Percentiles rank a stretch among this genome's conserved stretches.
These are phyloP conservation scores for Pomacea canaliculata DNA, from an alignment of 2,888 invertebrate species.

Conservation along the genomic window DNA sequence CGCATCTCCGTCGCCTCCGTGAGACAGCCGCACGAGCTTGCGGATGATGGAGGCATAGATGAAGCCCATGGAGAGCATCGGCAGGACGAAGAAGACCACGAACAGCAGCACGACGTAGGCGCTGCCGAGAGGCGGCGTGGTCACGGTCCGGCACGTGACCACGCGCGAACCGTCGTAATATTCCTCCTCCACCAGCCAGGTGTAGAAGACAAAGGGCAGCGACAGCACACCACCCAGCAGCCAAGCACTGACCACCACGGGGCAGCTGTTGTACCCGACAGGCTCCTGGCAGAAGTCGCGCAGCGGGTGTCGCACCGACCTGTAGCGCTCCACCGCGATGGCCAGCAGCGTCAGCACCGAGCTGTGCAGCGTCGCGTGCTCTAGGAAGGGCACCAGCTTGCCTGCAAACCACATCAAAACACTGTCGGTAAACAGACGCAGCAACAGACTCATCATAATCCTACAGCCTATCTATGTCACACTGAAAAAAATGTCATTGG, in stretches of 20 bases:
- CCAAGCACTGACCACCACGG: constrained; percentile 51
- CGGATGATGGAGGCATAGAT: constrained; percentile 41
- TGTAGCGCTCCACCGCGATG: constrained; percentile 91
- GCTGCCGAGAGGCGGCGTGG: constrained; percentile 27
- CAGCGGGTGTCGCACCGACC: constrained; percentile 91
- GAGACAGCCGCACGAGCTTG: constrained; percentile 31
- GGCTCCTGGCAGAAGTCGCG: constrained; percentile 52
- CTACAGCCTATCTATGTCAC: too few species aligned
- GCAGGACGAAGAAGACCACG: constrained; percentile 41
- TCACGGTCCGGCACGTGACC: constrained; percentile 34
- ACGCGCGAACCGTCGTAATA: constrained; percentile 69
- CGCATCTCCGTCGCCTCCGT: background rate
- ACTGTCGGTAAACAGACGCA: too few species aligned
- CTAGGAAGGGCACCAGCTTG: constrained; percentile 91
- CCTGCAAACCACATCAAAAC: constrained; percentile 74
- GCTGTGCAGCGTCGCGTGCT: constrained; percentile 91
- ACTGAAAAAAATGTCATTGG: too few species aligned
- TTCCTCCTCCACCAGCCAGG: constrained; percentile 80
- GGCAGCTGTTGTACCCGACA: constrained; percentile 38
- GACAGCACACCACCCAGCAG: constrained; percentile 58
- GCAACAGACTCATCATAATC: too few species aligned
- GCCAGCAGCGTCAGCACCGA: constrained; percentile 93
- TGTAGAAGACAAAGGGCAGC: constrained; percentile 85
- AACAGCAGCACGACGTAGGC: constrained; percentile 33
- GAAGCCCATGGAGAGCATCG: constrained; percentile 38